These are phyloP conservation scores for Myotis myotis DNA, from an alignment of 2,797 vertebrate genomes.

Conservation along the genomic window DNA sequence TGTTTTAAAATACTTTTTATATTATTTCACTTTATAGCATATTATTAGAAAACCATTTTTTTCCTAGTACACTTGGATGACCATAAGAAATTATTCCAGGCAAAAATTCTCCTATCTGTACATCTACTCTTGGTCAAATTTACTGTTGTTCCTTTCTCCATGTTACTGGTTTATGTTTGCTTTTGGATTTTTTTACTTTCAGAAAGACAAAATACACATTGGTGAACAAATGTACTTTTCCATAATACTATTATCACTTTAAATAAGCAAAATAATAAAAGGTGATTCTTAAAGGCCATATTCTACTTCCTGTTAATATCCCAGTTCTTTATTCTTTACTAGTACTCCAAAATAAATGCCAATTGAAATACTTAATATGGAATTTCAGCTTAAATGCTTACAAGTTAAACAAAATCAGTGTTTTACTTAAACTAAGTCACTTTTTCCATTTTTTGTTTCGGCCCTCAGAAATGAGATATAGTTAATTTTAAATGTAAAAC, in stretches of 20 bases:
- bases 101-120: slow-evolving; percentile 71
- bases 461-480: slow-evolving; percentile 81
- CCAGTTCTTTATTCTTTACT: slow-evolving; percentile 55
- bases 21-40: slow-evolving; percentile 38
- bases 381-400: slow-evolving; percentile 77
- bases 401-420: slow-evolving; percentile 78
- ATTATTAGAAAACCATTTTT: slow-evolving; percentile 39
- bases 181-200: slow-evolving; percentile 57
- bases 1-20: slow-evolving; percentile 68
- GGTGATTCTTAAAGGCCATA: slow-evolving; percentile 58
- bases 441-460: slow-evolving; percentile 82
- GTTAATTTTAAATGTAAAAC: slow-evolving; percentile 85
- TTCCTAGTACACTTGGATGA: slow-evolving; percentile 66
- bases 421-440: slow-evolving; percentile 79
- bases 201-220: slow-evolving; percentile 54
- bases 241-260: slow-evolving; percentile 38
- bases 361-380: slow-evolving; percentile 71
- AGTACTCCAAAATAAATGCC: slow-evolving; percentile 69
- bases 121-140: slow-evolving; percentile 70
- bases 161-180: slow-evolving; percentile 59
- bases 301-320: slow-evolving; percentile 52
- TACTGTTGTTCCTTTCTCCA: slow-evolving; percentile 53
- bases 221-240: slow-evolving; percentile 40
- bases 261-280: slow-evolving; percentile 55
- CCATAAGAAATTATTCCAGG: slow-evolving; percentile 56